These are phyloP conservation scores for Virgularia gustaviana DNA, from an alignment of 92 coral and sea anemone species.

Conservation along the genomic window DNA sequence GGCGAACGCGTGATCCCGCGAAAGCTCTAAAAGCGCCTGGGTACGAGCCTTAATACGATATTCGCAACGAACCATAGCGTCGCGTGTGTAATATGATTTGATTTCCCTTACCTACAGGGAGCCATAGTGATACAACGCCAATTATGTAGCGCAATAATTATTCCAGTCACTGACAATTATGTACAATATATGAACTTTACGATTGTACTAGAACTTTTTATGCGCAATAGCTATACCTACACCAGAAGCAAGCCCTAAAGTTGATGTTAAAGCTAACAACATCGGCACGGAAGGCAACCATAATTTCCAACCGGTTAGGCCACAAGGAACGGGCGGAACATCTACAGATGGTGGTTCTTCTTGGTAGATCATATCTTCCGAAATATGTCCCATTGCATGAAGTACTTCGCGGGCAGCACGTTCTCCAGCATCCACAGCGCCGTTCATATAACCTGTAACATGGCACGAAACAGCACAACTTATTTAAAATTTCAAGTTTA, in stretches of 20 bases:
- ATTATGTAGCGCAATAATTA: no score
- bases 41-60: no score
- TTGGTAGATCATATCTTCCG: slow-evolving; percentile 64
- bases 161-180: no score
- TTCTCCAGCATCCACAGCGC: slow-evolving; percentile 96
- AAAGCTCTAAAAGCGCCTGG: slow-evolving; percentile 17
- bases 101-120: no score
- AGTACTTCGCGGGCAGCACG: slow-evolving; percentile 98
- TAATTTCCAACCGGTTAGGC: slow-evolving; percentile 63
- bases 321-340: slow-evolving; percentile 72
- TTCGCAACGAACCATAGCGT: no score
- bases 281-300: slow-evolving; percentile 78
- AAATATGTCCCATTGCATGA: slow-evolving; percentile 74
- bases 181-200: background rate
- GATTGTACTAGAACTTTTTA: background rate
- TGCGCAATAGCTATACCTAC: slow-evolving; percentile 7
- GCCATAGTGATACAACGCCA: background rate
- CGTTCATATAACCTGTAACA: slow-evolving; percentile 85
- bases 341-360: slow-evolving; percentile 83
- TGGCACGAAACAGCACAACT: background rate
- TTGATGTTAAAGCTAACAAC: slow-evolving; percentile 42
- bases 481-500: background rate
- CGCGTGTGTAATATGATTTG: no score
- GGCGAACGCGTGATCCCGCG: no score
- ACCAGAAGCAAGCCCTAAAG: slow-evolving; percentile 34